phyloP scores from a whole-genome alignment of 92 coral and sea anemone genomes.

The Zoanthus sansibaricus region DNA sequence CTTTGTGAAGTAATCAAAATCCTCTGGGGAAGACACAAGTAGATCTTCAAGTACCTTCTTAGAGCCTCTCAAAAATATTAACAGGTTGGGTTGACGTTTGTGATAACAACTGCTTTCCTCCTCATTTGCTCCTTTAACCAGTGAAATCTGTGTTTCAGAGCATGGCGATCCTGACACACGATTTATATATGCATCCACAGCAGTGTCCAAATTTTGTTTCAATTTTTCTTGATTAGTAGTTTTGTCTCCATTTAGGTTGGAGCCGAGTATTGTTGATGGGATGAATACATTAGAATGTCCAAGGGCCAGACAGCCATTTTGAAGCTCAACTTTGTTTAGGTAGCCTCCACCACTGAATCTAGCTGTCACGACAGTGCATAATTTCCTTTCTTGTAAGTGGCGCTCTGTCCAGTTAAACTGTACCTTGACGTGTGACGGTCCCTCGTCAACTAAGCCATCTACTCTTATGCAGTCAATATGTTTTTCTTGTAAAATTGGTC shows the following conservation, averaged over 20 bases:
- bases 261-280: constrained; percentile 50
- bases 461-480: constrained; percentile 59
- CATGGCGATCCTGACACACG: constrained; percentile 50
- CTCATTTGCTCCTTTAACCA: constrained; percentile 39
- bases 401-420: constrained; percentile 69
- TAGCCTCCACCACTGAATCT: constrained; percentile 51
- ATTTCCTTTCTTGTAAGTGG: constrained; percentile 14
- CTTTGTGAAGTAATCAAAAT: constrained; percentile 20
- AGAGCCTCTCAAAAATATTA: constrained; percentile 39
- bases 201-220: constrained; percentile 40
- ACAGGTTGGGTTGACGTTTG: constrained; percentile 16
- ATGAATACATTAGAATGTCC: constrained; percentile 51
- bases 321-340: constrained; percentile 49
- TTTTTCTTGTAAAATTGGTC: constrained; percentile 28
- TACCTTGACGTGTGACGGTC: constrained; percentile 59
- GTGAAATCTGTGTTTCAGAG: constrained; percentile 32
- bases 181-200: constrained; percentile 39
- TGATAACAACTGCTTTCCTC: constrained; percentile 24
- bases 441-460: constrained; percentile 67
- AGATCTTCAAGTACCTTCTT: constrained; percentile 8
- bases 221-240: constrained; percentile 32
- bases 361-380: constrained; percentile 29
- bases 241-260: not conserved
- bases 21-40: not conserved
- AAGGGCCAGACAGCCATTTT: constrained; percentile 57